Conservation (phyloP, 2,797 vertebrate genomes). For the Cirrhinus molitorella region DNA sequence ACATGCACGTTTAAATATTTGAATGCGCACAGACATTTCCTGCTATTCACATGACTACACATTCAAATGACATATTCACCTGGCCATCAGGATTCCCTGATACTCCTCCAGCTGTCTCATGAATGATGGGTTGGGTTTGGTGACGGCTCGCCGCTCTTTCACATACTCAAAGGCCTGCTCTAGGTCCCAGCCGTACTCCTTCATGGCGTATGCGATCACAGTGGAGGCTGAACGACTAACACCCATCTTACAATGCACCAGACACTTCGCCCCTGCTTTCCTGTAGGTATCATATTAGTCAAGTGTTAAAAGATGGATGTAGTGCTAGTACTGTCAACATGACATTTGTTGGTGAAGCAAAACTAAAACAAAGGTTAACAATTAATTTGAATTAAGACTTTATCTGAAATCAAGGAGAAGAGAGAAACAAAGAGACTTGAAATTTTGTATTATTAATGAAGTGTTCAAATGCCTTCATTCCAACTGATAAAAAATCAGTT, state of each 20-base stretch:
- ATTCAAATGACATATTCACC: slow-evolving; percentile 74
- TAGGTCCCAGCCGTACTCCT: slow-evolving; percentile 97
- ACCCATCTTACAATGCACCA: slow-evolving; percentile 99
- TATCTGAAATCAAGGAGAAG: not conserved
- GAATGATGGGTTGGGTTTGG: slow-evolving; percentile 97
- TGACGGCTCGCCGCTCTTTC: slow-evolving; percentile 90
- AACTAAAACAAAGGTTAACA: not conserved
- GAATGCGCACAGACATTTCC: slow-evolving; percentile 1
- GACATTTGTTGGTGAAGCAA: not conserved
- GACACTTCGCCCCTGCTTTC: slow-evolving; percentile 94
- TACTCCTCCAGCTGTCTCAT: slow-evolving; percentile 98
- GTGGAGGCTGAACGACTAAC: slow-evolving; percentile 97
- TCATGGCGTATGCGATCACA: slow-evolving; percentile 98
- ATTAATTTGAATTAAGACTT: slow-evolving; percentile 5
- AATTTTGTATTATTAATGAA: not conserved
- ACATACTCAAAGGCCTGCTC: slow-evolving; percentile 92
- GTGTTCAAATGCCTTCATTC: not conserved
- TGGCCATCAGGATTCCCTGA: slow-evolving; percentile 96
- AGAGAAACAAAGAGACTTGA: not conserved
- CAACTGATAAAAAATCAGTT: not conserved
- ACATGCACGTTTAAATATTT: slow-evolving; percentile 14
- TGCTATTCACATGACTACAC: not conserved
- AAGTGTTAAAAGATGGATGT: slow-evolving; percentile 13
- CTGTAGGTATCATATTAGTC: slow-evolving; percentile 68
- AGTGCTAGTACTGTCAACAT: not conserved